Percentiles rank a stretch among this genome's conserved stretches.
Evolutionary conservation across 1,140 invertebrate genomes (phyloP).

Genomic region (Trypoxylus dichotomus): DNA sequence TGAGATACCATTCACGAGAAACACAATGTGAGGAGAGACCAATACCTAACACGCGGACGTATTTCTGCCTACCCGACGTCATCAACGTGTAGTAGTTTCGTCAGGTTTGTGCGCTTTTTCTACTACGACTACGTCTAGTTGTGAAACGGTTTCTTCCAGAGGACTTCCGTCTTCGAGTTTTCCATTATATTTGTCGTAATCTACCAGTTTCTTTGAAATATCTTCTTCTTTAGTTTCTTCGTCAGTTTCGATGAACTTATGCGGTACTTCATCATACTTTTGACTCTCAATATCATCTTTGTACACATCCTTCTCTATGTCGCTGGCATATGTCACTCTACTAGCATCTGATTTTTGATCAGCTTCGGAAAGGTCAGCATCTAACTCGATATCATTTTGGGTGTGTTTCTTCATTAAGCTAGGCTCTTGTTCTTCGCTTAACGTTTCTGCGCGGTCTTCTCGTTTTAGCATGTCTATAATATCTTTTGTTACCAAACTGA

Average conservation of each 20-base stretch:
- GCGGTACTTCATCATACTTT: background rate
- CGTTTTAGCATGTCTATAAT: slow-evolving; percentile 4
- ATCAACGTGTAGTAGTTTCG: too few relatives aligned
- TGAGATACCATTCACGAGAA: too few relatives aligned
- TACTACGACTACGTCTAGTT: slow-evolving; percentile 3
- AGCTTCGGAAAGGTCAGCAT: background rate
- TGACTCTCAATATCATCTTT: background rate
- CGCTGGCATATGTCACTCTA: slow-evolving; percentile 26
- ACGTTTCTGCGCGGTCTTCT: background rate
- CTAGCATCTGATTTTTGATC: slow-evolving; percentile 30
- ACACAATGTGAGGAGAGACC: too few relatives aligned
- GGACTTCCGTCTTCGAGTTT: slow-evolving; percentile 3
- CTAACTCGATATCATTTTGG: background rate
- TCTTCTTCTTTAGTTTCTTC: background rate
- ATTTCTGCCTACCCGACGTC: too few relatives aligned
- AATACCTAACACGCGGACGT: too few relatives aligned
- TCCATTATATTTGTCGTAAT: slow-evolving; percentile 26
- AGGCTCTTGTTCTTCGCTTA: background rate
- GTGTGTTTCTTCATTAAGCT: slow-evolving; percentile 11
- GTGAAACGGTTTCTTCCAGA: background rate
- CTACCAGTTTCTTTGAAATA: background rate
- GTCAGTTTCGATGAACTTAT: background rate
- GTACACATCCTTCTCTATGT: slow-evolving; percentile 26
- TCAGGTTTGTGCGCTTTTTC: slow-evolving; percentile 24
- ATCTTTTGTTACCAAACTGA: slow-evolving; percentile 7